Percentiles rank a stretch among this genome's conserved stretches.
phyloP scores from a whole-genome alignment of 2,797 vertebrate genomes.

The Tenualosa thibaudeaui region DNA sequence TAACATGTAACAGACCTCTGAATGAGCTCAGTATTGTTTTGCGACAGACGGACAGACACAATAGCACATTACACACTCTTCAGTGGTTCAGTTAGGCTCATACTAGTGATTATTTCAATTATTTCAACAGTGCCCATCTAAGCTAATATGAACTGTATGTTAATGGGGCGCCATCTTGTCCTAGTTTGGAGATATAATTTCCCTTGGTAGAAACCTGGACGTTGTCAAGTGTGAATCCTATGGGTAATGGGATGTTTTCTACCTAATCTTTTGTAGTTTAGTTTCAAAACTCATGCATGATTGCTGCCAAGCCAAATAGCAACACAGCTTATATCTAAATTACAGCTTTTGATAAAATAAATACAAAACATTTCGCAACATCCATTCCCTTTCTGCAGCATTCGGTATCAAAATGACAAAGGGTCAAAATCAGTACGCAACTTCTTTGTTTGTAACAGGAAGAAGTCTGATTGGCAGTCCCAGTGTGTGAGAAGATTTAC shows the following conservation, averaged over 20 bases:
- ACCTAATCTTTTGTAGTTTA: slow-evolving; percentile 19
- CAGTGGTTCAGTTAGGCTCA: slow-evolving; percentile 2
- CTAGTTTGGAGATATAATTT: neutral
- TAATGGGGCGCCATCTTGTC: slow-evolving; percentile 17
- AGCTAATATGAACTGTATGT: neutral
- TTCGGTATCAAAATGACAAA: slow-evolving; percentile 23
- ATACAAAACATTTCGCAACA: slow-evolving; percentile 27
- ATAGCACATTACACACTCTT: slow-evolving; percentile 11
- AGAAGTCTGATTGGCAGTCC: neutral
- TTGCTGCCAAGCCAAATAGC: slow-evolving; percentile 20
- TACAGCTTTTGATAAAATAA: slow-evolving; percentile 37
- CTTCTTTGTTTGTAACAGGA: slow-evolving; percentile 1
- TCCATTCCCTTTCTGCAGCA: slow-evolving; percentile 8
- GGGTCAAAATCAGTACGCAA: neutral
- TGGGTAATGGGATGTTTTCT: slow-evolving; percentile 14
- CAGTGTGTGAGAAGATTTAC: neutral
- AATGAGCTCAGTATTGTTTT: slow-evolving; percentile 22
- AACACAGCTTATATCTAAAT: slow-evolving; percentile 15
- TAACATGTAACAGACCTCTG: slow-evolving; percentile 33
- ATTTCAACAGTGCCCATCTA: slow-evolving; percentile 13
- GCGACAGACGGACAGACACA: neutral
- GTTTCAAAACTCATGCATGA: slow-evolving; percentile 9
- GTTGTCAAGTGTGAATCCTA: neutral
- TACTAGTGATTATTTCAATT: neutral
- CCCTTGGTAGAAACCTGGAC: slow-evolving; percentile 10